Base-by-base conservation (phyloP, 2,797 vertebrate genomes). In the Peromyscus nudipes region DNA sequence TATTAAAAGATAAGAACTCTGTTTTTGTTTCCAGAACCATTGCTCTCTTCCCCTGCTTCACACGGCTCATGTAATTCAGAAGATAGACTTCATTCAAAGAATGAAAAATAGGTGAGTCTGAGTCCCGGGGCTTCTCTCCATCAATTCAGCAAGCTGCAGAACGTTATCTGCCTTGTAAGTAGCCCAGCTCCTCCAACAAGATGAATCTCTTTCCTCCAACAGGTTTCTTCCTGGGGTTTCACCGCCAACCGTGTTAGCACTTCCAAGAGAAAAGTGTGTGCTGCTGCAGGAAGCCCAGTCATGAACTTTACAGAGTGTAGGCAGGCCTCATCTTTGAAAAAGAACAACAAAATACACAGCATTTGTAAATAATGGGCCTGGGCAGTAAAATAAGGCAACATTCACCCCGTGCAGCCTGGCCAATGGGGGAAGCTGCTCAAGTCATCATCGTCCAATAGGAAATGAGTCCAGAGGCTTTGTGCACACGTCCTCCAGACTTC, bases 1-100 rank as follows among this genome's bases (percentile, higher is more conserved):
- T 96, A 98, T 97, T 97, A 97, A 97, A 98, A 97, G 97, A 98
- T 97, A 97, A 98, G 97, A 97, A 95, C 96, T 97, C 98, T 96
- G 97, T 95, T 96, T 97, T 97, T 97, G 97, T 97, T 97, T 97
- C 96, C 91, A 97, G 96, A 96, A 95, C 93, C 91, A 96, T 90
- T 89, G 96, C 92, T 96, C 94, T 94, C 92, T 95, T 87, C 88
- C 84, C 92, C 88, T 82, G 81, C 84, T 96, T 95, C 96, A 85
- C 91, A 85, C 43, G 84, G 97, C 94, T 97, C 95, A 46, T 96
- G 96, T 96, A 97, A 98, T 96, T 98, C 98, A 96, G 97, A 97
- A 98, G 97, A 97, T 92, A 94, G 97, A 96, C 96, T 98, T 97
- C 98, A 98, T 94, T 97, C 97, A 94, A 96, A 97, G 97, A 95